A percentile compares a stretch with the other conserved stretches of the same genome.
Conservation (phyloP, 2,113 vertebrate species). For the rabbit (Oryctolagus cuniculus) region DNA sequence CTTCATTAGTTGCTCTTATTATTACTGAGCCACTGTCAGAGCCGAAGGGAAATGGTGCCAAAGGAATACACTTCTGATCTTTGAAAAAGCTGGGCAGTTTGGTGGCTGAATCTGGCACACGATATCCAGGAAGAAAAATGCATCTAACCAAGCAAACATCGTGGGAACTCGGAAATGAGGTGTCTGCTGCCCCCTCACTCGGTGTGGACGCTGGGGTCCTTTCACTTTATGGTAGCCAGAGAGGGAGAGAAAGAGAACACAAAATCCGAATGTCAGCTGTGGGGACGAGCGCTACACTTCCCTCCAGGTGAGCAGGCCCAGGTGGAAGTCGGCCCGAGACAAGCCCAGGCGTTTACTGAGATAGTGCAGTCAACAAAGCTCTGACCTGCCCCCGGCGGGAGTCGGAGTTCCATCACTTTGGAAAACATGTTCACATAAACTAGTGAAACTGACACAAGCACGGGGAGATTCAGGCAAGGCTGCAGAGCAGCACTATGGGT, state of each 20-base stretch:
- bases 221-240: background rate
- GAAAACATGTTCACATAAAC: background rate
- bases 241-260: background rate
- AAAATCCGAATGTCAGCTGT: background rate
- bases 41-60: background rate
- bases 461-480: background rate
- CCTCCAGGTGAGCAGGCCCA: background rate
- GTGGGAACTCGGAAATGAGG: background rate
- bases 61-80: background rate
- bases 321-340: background rate
- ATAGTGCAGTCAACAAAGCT: background rate
- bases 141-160: background rate
- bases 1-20: background rate
- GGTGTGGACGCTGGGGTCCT: background rate
- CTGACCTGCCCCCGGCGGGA: background rate
- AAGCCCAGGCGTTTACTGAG: background rate
- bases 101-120: background rate
- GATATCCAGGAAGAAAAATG: background rate
- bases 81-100: background rate
- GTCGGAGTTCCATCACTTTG: background rate
- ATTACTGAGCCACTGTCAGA: background rate
- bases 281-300: background rate
- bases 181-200: accelerated
- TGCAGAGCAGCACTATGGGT: background rate
- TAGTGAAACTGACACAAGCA: background rate